phyloP scores from a whole-genome alignment of 2,113 vertebrate genomes.

The Sterna hirundo region DNA sequence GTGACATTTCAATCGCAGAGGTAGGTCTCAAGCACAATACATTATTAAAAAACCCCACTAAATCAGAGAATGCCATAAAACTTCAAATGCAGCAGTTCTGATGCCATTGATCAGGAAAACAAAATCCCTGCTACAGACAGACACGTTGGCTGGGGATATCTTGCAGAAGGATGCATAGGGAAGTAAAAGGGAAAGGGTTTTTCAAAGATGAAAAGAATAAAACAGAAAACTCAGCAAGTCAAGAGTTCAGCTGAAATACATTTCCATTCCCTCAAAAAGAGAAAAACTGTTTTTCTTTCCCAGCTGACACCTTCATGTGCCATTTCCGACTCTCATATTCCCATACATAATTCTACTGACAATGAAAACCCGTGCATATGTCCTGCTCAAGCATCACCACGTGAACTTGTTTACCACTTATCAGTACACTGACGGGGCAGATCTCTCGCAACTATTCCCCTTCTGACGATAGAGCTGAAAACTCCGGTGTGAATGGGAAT shows the following conservation, averaged over 20 bases:
- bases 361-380: not conserved
- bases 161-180: not conserved
- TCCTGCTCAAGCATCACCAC: not conserved
- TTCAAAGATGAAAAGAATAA: not conserved
- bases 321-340: not conserved
- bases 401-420: not conserved
- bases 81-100: not conserved
- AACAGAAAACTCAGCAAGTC: not conserved
- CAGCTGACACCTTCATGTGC: not conserved
- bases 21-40: not conserved
- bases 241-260: not conserved
- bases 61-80: not conserved
- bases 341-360: not conserved
- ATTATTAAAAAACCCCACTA: not conserved
- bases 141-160: not conserved
- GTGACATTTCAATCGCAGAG: conserved; percentile 6
- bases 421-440: not conserved
- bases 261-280: not conserved
- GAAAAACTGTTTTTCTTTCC: not conserved
- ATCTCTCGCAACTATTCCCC: not conserved
- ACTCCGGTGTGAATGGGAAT: not conserved
- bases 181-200: not conserved
- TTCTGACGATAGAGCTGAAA: not conserved
- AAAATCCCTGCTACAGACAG: not conserved
- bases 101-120: not conserved